Evolutionary conservation across 2,888 invertebrate genomes (phyloP).

Genomic region (Drosophila nigritarsus): DNA sequence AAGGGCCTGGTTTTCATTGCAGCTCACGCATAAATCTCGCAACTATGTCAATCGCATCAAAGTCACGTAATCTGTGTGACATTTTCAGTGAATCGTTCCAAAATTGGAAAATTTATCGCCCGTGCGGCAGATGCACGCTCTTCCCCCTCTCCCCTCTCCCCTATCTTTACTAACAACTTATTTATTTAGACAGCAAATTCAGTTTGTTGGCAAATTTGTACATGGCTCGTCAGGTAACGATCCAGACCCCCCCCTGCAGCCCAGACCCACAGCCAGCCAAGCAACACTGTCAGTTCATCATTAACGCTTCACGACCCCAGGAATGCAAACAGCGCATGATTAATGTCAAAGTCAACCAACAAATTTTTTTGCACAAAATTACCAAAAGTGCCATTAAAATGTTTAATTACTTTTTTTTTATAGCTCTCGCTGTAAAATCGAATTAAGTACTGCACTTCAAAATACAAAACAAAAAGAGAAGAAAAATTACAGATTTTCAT

Average conservation of each 20-base stretch:
- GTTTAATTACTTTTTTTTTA: constrained; percentile 60
- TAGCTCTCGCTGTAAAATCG: constrained; percentile 53
- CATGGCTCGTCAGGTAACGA: constrained; percentile 23
- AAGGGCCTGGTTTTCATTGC: constrained; percentile 42
- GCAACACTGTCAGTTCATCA: constrained; percentile 41
- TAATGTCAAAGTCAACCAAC: constrained; percentile 74
- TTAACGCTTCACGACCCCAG: constrained; percentile 66
- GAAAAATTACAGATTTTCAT: constrained; percentile 19
- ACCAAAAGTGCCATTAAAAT: constrained; percentile 32
- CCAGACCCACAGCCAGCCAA: not conserved
- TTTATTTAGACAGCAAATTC: constrained; percentile 37
- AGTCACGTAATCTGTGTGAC: constrained; percentile 81
- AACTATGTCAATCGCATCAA: constrained; percentile 81
- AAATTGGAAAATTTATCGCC: constrained; percentile 76
- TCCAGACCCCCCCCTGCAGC: constrained; percentile 18
- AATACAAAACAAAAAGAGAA: constrained; percentile 1
- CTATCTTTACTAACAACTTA: constrained; percentile 25
- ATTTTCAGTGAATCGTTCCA: constrained; percentile 79
- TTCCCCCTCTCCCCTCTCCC: not conserved
- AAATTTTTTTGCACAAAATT: constrained; percentile 28
- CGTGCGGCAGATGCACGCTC: constrained; percentile 44
- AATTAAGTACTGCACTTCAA: constrained; percentile 49
- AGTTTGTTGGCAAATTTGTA: constrained; percentile 27
- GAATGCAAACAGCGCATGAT: constrained; percentile 53
- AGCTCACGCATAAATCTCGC: constrained; percentile 79